These are phyloP conservation scores for Misgurnus anguillicaudatus DNA, from an alignment of 2,113 vertebrate species.

Conservation along the genomic window DNA sequence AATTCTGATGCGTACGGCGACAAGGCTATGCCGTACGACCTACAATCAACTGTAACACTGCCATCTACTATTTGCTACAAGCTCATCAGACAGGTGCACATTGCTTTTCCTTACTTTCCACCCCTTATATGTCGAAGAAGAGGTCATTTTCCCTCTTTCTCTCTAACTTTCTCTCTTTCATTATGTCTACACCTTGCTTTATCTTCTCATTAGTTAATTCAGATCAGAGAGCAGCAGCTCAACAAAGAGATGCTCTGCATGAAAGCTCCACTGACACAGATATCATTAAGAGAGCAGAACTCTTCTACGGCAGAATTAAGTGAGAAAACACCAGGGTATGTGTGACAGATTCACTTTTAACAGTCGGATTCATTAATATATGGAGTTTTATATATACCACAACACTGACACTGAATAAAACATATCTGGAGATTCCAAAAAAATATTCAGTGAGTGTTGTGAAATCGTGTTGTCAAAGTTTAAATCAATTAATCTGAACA, in stretches of 20 bases:
- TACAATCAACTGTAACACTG: too few relatives aligned
- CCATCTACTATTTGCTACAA: conserved; percentile 7
- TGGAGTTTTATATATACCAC: conserved; percentile 10
- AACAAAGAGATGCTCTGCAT: background rate
- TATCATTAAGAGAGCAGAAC: conserved; percentile 18
- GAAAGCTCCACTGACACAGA: background rate
- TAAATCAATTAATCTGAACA: too few relatives aligned
- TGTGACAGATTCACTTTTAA: conserved; percentile 44
- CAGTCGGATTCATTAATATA: conserved; percentile 29
- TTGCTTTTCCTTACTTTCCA: conserved; percentile 29
- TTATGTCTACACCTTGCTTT: background rate
- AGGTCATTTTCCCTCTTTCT: conserved; percentile 20
- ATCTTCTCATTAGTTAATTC: conserved; percentile 9
- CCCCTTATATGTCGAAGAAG: conserved; percentile 19
- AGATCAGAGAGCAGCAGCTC: background rate
- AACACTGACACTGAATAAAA: conserved; percentile 1
- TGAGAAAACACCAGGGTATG: background rate
- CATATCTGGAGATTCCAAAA: too few relatives aligned
- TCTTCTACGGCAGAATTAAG: background rate
- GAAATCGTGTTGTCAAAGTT: too few relatives aligned
- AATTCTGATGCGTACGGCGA: too few relatives aligned
- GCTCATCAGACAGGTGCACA: conserved; percentile 24
- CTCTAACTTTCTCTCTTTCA: background rate
- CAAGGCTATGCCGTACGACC: too few relatives aligned
- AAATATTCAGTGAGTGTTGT: too few relatives aligned